A percentile compares a stretch with the other conserved stretches of the same genome.
Conservation (phyloP, 2,797 vertebrate genomes). For the Schizopygopsis malacanthus region DNA sequence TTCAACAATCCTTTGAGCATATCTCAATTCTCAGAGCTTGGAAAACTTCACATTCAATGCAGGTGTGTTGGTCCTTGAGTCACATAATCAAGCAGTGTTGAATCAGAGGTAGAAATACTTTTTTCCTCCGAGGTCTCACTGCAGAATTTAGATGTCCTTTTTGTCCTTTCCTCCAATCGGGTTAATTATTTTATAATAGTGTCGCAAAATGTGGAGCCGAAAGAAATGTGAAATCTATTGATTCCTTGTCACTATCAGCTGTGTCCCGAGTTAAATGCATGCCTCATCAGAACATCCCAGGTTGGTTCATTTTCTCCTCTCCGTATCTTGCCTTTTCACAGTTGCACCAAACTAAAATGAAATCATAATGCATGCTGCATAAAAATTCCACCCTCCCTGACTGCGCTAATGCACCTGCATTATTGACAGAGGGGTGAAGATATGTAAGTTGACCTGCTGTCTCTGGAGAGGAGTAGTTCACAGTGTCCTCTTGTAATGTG, state of each 20-base stretch:
- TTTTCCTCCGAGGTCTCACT: conserved; percentile 17
- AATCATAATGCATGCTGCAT: conserved; percentile 23
- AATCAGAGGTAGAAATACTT: not conserved
- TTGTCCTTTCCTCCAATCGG: conserved; percentile 19
- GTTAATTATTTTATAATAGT: conserved; percentile 33
- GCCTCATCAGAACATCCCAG: not conserved
- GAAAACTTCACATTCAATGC: conserved; percentile 34
- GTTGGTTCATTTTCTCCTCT: conserved; percentile 6
- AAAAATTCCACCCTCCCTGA: conserved; percentile 1
- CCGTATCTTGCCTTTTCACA: conserved; percentile 11
- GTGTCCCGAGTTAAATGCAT: not conserved
- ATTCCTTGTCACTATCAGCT: not conserved
- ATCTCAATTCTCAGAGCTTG: conserved; percentile 41
- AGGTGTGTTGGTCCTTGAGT: conserved; percentile 20
- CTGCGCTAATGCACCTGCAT: conserved; percentile 29
- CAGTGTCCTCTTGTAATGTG: conserved; percentile 54
- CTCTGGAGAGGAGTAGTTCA: conserved; percentile 61
- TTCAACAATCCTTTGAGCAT: conserved; percentile 54
- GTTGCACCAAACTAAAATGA: not conserved
- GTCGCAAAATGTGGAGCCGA: conserved; percentile 39
- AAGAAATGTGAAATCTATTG: conserved; percentile 23
- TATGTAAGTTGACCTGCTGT: conserved; percentile 52
- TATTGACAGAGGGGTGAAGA: conserved; percentile 43
- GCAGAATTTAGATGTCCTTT: conserved; percentile 35
- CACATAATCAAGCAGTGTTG: conserved; percentile 19